phyloP scores from a whole-genome alignment of 2,888 invertebrate species.

The Thereva unica region DNA sequence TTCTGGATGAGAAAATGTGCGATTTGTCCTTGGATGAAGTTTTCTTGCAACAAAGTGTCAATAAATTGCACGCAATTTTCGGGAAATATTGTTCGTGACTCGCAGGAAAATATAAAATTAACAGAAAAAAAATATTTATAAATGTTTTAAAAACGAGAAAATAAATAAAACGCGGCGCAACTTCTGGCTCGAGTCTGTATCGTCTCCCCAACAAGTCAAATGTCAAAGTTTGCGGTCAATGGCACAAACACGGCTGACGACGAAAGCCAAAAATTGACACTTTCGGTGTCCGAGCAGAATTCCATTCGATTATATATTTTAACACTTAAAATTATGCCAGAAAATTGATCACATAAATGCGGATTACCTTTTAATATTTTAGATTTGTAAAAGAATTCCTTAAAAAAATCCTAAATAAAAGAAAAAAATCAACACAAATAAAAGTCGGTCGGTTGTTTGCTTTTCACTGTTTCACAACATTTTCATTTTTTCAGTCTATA shows the following conservation, averaged over 20 bases:
- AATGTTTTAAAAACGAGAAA: too few species aligned
- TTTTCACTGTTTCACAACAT: conserved; percentile 33
- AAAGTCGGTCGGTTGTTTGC: conserved; percentile 26
- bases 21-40: neutral
- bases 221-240: conserved; percentile 41
- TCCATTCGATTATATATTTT: conserved; percentile 1
- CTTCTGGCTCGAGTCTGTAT: neutral
- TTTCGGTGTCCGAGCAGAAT: neutral
- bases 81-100: conserved; percentile 1
- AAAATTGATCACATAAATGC: neutral
- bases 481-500: conserved; percentile 8
- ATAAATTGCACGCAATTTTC: too few species aligned
- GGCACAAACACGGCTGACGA: conserved; percentile 34
- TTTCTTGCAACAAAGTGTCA: neutral
- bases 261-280: conserved; percentile 1
- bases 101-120: conserved; percentile 16
- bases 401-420: conserved; percentile 22
- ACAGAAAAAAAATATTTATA: neutral
- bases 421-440: conserved; percentile 23
- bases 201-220: conserved; percentile 23
- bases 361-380: conserved; percentile 17
- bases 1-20: neutral
- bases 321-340: neutral
- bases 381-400: conserved; percentile 13
- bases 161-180: conserved; percentile 9